Base-by-base conservation (phyloP, 2,888 invertebrate genomes). In the Marronus borbonicus region DNA sequence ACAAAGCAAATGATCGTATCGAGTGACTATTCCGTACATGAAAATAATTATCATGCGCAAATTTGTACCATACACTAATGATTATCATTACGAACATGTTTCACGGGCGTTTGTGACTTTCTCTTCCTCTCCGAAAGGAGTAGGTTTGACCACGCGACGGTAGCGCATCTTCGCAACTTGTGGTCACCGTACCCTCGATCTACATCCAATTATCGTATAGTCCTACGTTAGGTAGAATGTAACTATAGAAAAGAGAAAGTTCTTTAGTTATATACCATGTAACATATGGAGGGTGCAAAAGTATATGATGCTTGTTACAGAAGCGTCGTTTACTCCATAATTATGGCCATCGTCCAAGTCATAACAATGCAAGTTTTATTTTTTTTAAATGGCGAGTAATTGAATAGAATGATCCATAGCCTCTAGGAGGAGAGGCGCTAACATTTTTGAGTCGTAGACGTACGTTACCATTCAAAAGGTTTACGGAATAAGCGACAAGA, bases 351-450 rank as follows among this genome's bases (percentile, higher is more conserved):
- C 39, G 4, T 36, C 36, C 24, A 36, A 20, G 39, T 39, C 72
- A 60, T 39, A 39, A 72, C 72, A 72, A 72, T 72, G 36, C 39
- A 39, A 58, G 58, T 72, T 58, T 72, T 58, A 72, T 60, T 72
- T 72, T 55, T 70, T 55, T 14, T 17, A 24, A 20, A 58, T 55
- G 28, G 52, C 70, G 70, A 24, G 55, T 55, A 66, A 20, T 8
- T 8, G 8, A 17, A 72, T 20, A 36, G 20, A 17, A 20, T 58
- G 20, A 58, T 58, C 58, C 10, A 24, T 58, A 14, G 7, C 58
- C 39, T 39, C 72, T 36, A 8, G 72, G 58, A 8, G 58, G 20
- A 36, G 58, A 72, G 72, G 72, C 58, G 72, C 28, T 58, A 72
- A 58, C 0, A 17, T 17, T 55, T 69, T 14, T 28, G 28, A 28